A percentile compares a stretch with the other conserved stretches of the same genome.
phyloP scores from a whole-genome alignment of 2,113 vertebrate species.

The Phalacrocorax aristotelis region DNA sequence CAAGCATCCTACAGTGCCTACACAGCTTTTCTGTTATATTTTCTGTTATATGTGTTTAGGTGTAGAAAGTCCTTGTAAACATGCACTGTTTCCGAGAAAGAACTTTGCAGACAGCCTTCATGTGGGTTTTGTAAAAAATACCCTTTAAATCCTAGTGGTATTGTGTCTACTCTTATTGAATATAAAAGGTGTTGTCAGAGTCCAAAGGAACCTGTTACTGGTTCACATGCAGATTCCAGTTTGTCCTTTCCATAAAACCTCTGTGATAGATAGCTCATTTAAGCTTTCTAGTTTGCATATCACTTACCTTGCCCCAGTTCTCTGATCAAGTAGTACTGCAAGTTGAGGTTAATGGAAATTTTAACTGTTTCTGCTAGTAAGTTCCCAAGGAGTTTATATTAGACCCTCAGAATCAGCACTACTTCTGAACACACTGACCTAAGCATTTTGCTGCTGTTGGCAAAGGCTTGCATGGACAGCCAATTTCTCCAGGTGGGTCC shows the following conservation, averaged over 20 bases:
- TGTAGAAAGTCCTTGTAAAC: not conserved
- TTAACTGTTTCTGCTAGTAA: not conserved
- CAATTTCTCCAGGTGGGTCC: not conserved
- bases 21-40: not conserved
- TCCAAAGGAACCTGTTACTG: not conserved
- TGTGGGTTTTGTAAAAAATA: not conserved
- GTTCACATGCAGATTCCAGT: not conserved
- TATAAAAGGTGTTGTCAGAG: not conserved
- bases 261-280: not conserved
- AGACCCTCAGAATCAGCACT: not conserved
- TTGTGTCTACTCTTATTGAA: not conserved
- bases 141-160: not conserved
- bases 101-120: not conserved
- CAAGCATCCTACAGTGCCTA: not conserved
- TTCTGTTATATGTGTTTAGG: not conserved
- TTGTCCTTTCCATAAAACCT: not conserved
- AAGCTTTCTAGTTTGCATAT: not conserved
- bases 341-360: not conserved
- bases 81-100: not conserved
- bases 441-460: not conserved
- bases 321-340: not conserved
- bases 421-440: not conserved
- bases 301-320: not conserved
- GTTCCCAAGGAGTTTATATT: not conserved
- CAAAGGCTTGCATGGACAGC: not conserved